Evolutionary conservation across 2,888 invertebrate genomes (phyloP), one percentile per base, ranked within the genome.

Genomic region (Aspidiotus rigidus): DNA sequence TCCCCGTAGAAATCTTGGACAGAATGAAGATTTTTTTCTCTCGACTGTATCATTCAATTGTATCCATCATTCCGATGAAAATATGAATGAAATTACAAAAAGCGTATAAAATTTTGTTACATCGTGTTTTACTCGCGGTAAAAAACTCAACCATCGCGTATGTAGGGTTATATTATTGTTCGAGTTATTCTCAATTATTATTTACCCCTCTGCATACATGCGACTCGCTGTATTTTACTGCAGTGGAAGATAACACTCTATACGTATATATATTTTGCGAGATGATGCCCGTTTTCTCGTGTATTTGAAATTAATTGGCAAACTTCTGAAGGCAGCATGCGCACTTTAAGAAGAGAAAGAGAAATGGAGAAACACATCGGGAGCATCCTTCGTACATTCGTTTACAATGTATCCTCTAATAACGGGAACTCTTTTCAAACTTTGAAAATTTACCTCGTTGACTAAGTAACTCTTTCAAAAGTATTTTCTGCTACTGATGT

Each of bases 221-320:
- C 49, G 49, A n/a, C n/a, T 49, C 49, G 49, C 49, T 11, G 28
- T 28, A 49, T 49, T 49, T 49, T 13, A 11, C 49, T 13, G 49
- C n/a, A n/a, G 49, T 49, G 49, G n/a, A n/a, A 49, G 49, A n/a
- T 49, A 49, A 49, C 49, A 11, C 11, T 49, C 49, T 49, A n/a
- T n/a, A 49, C n/a, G 49, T 28, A 28, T 28, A 49, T 62, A 28
- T 49, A 41, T 62, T 62, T 64, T 64, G 53, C 40, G 64, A 54
- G 64, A 16, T 54, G 55, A 40, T 49, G 54, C 64, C 49, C 49
- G 59, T 42, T 66, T 66, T 57, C 66, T 66, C 66, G 49, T 44
- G 64, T 13, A 17, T 41, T 66, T 59, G 57, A 64, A 66, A 66
- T 66, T 66, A 66, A 66, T 66, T 66, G 66, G 66, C 66, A 66